Conservation (phyloP, 2,797 vertebrate species). For the Natrix natrix region DNA sequence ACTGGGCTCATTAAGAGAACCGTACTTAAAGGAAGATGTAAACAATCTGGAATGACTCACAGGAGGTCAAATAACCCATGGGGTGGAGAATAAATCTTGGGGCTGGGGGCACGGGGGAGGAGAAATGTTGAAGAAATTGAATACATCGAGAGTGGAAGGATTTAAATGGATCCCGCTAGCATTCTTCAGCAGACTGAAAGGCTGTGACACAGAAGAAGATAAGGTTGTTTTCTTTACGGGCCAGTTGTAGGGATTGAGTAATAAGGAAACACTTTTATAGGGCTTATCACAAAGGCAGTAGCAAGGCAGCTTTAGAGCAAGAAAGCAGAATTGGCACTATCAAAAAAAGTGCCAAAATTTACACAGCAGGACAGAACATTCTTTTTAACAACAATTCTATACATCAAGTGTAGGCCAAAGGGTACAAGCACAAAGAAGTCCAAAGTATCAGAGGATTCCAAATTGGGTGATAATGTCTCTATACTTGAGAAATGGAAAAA, state of each 20-base stretch:
- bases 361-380: background rate
- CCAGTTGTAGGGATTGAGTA: background rate
- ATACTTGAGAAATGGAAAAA: background rate
- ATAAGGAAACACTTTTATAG: background rate
- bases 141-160: background rate
- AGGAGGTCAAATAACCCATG: background rate
- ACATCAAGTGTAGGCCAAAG: background rate
- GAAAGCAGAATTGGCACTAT: background rate
- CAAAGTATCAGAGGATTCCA: background rate
- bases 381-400: background rate
- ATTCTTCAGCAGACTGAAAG: background rate
- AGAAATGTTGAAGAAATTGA: background rate
- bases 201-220: background rate
- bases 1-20: background rate
- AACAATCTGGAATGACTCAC: background rate
- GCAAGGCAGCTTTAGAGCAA: background rate
- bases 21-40: background rate
- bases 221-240: background rate
- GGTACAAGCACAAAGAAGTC: background rate
- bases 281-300: background rate
- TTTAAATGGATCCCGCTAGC: background rate
- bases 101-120: fast-evolving
- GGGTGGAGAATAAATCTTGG: background rate
- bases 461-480: background rate
- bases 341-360: background rate